Evolutionary conservation across 2,888 invertebrate species (phyloP), one percentile per base, ranked within the genome.

Genomic region (Orthosia gothica): DNA sequence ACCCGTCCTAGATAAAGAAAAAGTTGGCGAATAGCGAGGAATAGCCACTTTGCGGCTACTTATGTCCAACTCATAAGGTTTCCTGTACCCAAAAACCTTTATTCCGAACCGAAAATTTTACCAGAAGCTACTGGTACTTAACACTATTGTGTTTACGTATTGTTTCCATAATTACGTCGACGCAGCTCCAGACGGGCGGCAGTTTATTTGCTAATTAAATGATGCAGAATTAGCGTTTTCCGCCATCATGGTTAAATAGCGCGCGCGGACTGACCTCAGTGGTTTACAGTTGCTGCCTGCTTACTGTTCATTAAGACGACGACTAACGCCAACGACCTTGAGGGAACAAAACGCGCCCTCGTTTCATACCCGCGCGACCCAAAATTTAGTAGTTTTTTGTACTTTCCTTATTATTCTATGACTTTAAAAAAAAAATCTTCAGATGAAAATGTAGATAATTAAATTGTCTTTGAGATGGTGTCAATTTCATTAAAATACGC

Each of bases 131-230:
- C 15, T 63, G 2, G n/a, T 40, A 50, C 20, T 26, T 65, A 66
- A 13, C 63, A 70, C 57, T 63, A 23, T 54, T 32, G 50, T 83
- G 23, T 86, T 78, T 76, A 61, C 70, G 32, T 71, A 47, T 65
- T 70, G 67, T 72, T 81, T 61, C 70, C 52, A 76, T 84, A 82
- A 86, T 82, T 70, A 81, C 63, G 66, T 80, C 65, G 78, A 81
- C 12, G 69, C 74, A 76, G 82, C 81, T 68, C 47, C 76, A 79
- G 81, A 74, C 74, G 40, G 68, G 26, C 71, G 69, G 69, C 49
- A 84, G 85, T 90, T 90, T 93, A 89, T 91, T 90, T 90, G 87
- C 92, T 92, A 91, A 94, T 94, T 94, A 93, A 92, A 91, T 90
- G 89, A 77, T 91, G 93, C 91, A 83, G 89, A 93, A 92, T 93